Base-by-base conservation (phyloP, 2,888 invertebrate species). In the Aphidoletes aphidimyza region DNA sequence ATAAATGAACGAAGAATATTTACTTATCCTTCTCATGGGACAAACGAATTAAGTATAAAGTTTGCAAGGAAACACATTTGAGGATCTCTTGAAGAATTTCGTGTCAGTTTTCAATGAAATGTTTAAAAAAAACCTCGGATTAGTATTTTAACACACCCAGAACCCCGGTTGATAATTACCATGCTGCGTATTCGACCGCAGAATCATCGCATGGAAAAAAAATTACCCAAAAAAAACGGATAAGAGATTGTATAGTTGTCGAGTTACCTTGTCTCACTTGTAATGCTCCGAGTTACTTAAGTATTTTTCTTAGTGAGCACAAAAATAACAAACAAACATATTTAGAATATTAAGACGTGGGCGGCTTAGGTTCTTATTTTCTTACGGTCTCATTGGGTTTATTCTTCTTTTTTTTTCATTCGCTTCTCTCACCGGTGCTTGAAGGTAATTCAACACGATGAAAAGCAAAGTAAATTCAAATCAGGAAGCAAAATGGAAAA, bases 351-450 rank as follows among this genome's bases (percentile, higher is more conserved):
- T 19, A 69, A 69, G 34, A 30, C 30, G 69, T 69, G 69, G 69
- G 69, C 69, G 69, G 34, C 34, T 69, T 69, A 69, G 69, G 34
- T 69, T 19, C 69, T 69, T 69, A 69, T 69, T 69, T n/a, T 69
- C 69, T 69, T 69, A 69, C 30, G 34, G 26, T 69, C 19, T 69
- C 30, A 54, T 54, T 54, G n/a, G 3, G 2, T 54, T 54, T 69
- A 0, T 1, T 69, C 22, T 54, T 54, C 22, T 54, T n/a, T n/a
- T n/a, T n/a, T n/a, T n/a, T n/a, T n/a, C n/a, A n/a, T n/a, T n/a
- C 17, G 3, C 22, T 22, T 22, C 9, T 22, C 3, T 22, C 54
- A 22, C 54, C n/a, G 5, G 30, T 30, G 14, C 30, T 34, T 30
- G 69, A 69, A 30, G 69, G 69, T 69, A 69, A 69, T 69, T 69